Evolutionary conservation across 2,113 vertebrate genomes (phyloP).

Genomic region (Loxodonta africana): DNA sequence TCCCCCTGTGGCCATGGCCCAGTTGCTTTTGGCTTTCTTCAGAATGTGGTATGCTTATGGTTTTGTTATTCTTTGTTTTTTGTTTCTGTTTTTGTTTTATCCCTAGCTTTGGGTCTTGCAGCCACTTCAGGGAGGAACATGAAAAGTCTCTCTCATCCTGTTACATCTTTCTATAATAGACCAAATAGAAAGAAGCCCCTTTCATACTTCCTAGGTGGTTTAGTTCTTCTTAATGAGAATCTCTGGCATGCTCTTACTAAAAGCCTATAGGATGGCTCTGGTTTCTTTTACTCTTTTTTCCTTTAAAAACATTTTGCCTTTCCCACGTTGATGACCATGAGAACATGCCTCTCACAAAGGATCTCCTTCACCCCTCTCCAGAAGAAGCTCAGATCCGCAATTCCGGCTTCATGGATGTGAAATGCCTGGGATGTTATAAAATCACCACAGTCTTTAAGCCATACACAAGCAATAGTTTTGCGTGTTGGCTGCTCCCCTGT

Average conservation of each 20-base stretch:
- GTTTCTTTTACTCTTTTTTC: not conserved
- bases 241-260: not conserved
- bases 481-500: not conserved
- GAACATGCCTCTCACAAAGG: not conserved
- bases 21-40: not conserved
- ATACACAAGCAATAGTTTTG: not conserved
- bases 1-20: not conserved
- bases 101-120: not conserved
- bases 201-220: conserved; percentile 6
- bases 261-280: not conserved
- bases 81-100: not conserved
- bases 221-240: conserved; percentile 43
- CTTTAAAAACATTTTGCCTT: not conserved
- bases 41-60: not conserved
- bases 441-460: not conserved
- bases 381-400: not conserved
- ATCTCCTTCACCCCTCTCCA: not conserved
- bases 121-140: not conserved
- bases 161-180: conserved; percentile 38
- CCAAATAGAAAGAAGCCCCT: conserved; percentile 10
- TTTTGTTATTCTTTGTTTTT: not conserved
- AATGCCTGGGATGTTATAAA: not conserved
- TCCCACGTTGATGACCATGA: not conserved
- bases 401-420: not conserved
- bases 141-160: not conserved